Percentiles rank a stretch among this genome's conserved stretches.
These are phyloP conservation scores for Balanococcus diminutus DNA, from an alignment of 2,888 invertebrate genomes.

Conservation along the genomic window DNA sequence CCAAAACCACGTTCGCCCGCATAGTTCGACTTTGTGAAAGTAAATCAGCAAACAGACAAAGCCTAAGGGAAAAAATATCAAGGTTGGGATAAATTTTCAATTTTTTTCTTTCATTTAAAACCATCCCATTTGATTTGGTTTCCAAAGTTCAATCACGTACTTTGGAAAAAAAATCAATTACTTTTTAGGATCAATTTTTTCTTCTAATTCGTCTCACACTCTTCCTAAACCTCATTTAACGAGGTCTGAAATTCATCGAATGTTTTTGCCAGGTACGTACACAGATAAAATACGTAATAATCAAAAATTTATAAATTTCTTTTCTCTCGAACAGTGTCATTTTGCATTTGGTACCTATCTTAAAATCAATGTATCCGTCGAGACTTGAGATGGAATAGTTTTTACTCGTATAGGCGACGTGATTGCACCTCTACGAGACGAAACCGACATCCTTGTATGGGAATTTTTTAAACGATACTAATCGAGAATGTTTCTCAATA, in stretches of 20 bases:
- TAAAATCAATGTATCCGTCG: not conserved
- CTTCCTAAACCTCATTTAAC: too few species aligned
- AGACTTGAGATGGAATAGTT: not conserved
- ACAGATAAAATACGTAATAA: too few species aligned
- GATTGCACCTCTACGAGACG: not conserved
- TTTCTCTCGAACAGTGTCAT: not conserved
- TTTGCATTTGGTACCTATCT: not conserved
- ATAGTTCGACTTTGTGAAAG: not conserved
- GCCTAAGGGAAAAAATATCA: not conserved
- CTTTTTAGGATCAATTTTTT: too few species aligned
- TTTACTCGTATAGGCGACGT: not conserved
- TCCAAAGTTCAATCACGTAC: too few species aligned
- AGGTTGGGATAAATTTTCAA: not conserved
- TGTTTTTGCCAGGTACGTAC: too few species aligned
- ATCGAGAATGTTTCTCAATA: not conserved
- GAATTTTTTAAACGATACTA: not conserved
- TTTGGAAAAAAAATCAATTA: too few species aligned
- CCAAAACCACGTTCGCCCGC: not conserved
- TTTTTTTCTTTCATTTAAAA: not conserved
- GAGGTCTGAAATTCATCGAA: too few species aligned
- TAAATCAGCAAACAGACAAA: not conserved
- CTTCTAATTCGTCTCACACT: too few species aligned
- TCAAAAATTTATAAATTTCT: not conserved
- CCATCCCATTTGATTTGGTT: too few species aligned
- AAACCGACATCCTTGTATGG: not conserved